A percentile compares a stretch with the other conserved stretches of the same genome.
Evolutionary conservation across 2,888 invertebrate genomes (phyloP).

Genomic region (Galerucella calmariensis): DNA sequence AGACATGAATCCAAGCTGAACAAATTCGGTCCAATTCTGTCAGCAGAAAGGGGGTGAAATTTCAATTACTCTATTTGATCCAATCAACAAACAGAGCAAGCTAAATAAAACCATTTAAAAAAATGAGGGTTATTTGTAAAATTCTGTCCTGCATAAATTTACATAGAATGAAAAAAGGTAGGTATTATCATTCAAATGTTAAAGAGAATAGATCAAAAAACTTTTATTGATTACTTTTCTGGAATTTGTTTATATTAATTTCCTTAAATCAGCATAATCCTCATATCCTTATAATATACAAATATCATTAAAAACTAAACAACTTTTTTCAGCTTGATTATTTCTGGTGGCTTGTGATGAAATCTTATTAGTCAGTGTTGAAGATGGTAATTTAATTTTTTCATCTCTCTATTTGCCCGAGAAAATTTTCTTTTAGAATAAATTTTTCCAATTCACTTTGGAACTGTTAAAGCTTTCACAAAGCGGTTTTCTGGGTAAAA

Average conservation of each 20-base stretch:
- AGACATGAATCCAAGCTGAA: too few relatives aligned
- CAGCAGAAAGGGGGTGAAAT: too few relatives aligned
- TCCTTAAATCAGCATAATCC: neutral
- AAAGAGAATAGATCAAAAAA: neutral
- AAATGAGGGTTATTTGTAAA: too few relatives aligned
- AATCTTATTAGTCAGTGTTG: constrained; percentile 29
- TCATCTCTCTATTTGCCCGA: constrained; percentile 19
- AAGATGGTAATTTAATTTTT: constrained; percentile 26
- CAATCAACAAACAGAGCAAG: too few relatives aligned
- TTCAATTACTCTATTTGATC: too few relatives aligned
- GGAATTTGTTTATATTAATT: neutral
- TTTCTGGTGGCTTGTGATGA: constrained; percentile 6
- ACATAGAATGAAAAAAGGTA: neutral
- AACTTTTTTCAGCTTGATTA: neutral
- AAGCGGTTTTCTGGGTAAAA: constrained; percentile 36
- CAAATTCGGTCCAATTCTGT: too few relatives aligned
- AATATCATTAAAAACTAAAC: neutral
- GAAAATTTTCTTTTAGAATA: constrained; percentile 27
- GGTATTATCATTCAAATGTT: neutral
- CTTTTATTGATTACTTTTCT: neutral
- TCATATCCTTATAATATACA: neutral
- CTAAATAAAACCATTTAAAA: too few relatives aligned
- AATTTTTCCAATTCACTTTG: constrained; percentile 32
- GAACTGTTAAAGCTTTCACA: constrained; percentile 33
- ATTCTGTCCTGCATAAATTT: too few relatives aligned